phyloP scores from a whole-genome alignment of 2,888 invertebrate species.

The Nemurella pictetii region DNA sequence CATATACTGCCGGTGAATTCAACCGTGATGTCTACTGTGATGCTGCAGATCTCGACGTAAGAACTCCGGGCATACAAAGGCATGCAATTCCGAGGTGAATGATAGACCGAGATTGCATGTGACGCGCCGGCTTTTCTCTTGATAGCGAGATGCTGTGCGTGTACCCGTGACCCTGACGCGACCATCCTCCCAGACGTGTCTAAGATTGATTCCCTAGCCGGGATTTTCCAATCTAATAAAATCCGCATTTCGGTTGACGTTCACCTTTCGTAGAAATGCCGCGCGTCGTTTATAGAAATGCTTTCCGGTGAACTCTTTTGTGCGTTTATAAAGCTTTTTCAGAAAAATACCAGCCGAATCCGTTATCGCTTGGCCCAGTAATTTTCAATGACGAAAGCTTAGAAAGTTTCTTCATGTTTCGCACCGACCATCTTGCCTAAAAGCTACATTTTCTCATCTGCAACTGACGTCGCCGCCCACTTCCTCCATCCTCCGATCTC shows the following conservation, averaged over 20 bases:
- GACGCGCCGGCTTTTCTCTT: not conserved
- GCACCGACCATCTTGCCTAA: too few species aligned
- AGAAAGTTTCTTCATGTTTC: too few species aligned
- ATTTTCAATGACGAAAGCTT: not conserved
- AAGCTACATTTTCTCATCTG: too few species aligned
- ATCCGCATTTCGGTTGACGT: not conserved
- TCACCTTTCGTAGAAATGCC: not conserved
- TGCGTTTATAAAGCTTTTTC: not conserved
- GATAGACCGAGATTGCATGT: not conserved
- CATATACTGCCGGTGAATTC: too few species aligned
- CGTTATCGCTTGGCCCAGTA: not conserved
- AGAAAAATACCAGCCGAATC: not conserved
- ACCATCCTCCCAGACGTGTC: not conserved
- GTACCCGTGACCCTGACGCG: not conserved
- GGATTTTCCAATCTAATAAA: not conserved
- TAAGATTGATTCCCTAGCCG: not conserved
- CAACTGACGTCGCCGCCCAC: too few species aligned
- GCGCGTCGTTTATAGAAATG: not conserved
- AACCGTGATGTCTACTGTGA: too few species aligned
- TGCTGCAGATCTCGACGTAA: too few species aligned
- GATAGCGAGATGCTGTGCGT: too few species aligned
- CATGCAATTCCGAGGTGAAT: not conserved
- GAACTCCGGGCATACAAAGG: not conserved
- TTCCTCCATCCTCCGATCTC: too few species aligned
- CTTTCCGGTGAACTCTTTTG: not conserved